Evolutionary conservation across 2,113 vertebrate genomes (phyloP), one percentile per base, ranked within the genome.

Genomic region (Hassar affinis): DNA sequence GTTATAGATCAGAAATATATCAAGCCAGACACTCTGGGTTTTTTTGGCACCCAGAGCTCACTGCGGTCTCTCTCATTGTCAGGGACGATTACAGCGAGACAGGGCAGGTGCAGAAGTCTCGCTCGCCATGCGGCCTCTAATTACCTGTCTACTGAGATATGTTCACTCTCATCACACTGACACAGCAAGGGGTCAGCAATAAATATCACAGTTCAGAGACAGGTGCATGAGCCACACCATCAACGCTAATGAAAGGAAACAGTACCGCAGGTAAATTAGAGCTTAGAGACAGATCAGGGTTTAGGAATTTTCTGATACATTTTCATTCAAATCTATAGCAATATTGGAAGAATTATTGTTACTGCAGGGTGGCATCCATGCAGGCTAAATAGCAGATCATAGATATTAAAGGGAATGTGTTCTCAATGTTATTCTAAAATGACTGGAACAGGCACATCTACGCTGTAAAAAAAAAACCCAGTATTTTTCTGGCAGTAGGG

Each of bases 101-200:
- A 47, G 52, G 71, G 79, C 82, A 76, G 81, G 69, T 61, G 62
- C 81, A 42, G 71, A 35, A 57, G 81, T 47, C 56, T 72, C n/a
- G 78, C 78, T 69, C 86, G 71, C 78, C 81, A 54, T 47, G 66
- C 62, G 51, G 49, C 14, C 62, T 85, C 71, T 85, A 83, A 83
- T 83, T 87, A 84, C 80, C 86, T 80, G 84, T 87, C 86, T 45
- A 54, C 86, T 77, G 81, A 87, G 74, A 83, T 20, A 68, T 71
- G 81, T 84, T 85, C 76, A 59, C 81, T 84, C 81, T 88, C 47
- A 62, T 71, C 78, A 81, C 77, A 81, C 78, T 84, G 86, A 79
- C 86, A 84, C 59, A 57, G 62, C 72, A 82, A 10, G 54, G 76
- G 81, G 81, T 84, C 87, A 74, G 78, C 82, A 86, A 84, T 84